These are phyloP conservation scores for Drosophila subpulchrella DNA, from an alignment of 1,140 invertebrate genomes.

Conservation along the genomic window DNA sequence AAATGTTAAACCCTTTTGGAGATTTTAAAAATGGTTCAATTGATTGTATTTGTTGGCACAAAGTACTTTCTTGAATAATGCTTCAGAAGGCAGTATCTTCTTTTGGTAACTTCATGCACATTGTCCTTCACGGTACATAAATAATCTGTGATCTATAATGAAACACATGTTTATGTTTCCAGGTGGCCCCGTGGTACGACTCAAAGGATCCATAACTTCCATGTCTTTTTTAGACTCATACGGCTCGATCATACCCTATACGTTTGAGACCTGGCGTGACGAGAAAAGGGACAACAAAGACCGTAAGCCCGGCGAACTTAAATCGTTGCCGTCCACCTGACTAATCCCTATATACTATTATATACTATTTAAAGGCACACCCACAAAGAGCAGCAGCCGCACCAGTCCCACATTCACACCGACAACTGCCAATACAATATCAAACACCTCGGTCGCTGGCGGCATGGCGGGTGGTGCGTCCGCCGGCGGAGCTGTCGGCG, in stretches of 20 bases:
- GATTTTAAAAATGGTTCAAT: too few relatives aligned
- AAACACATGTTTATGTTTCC: neutral
- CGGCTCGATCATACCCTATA: slow-evolving; percentile 93
- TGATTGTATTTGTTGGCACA: too few relatives aligned
- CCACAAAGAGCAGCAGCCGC: slow-evolving; percentile 81
- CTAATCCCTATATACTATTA: neutral
- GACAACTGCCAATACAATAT: slow-evolving; percentile 84
- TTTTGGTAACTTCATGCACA: too few relatives aligned
- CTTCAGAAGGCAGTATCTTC: too few relatives aligned
- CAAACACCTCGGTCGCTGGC: slow-evolving; percentile 71
- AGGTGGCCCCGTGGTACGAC: slow-evolving; percentile 96
- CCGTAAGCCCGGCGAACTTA: slow-evolving; percentile 84
- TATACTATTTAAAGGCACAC: slow-evolving; percentile 52
- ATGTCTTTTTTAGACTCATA: slow-evolving; percentile 98
- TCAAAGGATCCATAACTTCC: slow-evolving; percentile 96
- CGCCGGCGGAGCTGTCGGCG: slow-evolving; percentile 47
- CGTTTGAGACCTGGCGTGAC: slow-evolving; percentile 94
- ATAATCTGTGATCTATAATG: neutral
- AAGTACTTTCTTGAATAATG: too few relatives aligned
- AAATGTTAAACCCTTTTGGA: too few relatives aligned
- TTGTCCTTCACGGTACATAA: too few relatives aligned
- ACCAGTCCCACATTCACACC: slow-evolving; percentile 83
- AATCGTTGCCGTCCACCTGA: slow-evolving; percentile 35
- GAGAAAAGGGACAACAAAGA: slow-evolving; percentile 89
- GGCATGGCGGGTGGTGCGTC: slow-evolving; percentile 79